Base-by-base conservation (phyloP, 2,797 vertebrate species). In the Halcyon badia region DNA sequence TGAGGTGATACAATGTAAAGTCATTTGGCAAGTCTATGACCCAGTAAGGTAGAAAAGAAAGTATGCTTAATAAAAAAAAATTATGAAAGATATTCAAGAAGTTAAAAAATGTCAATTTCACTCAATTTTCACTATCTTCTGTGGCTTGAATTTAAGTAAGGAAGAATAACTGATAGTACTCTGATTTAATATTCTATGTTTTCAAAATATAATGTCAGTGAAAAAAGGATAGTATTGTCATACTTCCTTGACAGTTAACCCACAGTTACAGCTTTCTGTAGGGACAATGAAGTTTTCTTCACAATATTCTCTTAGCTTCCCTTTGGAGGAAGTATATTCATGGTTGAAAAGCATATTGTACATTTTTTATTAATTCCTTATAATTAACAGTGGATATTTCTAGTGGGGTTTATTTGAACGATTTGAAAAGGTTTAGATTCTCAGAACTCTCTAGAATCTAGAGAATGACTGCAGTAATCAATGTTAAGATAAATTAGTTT, bases 111-210 rank as follows among this genome's bases (percentile, higher is more conserved):
- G 85, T 90, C 93, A 95, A 22, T 95, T 96, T 92, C 46, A 90
- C 61, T 94, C 61, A 65, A 69, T 84, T 82, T 91, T 91, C 33
- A 64, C 56, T 79, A 72, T 28, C 51, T 90, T 91, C 91, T 93
- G 66, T 94, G 64, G 17, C 24, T 82, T 60, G 77, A 77, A 70
- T 97, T 95, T 93, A 84, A 91, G 89, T 42, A 76, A 91, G 70
- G 44, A 76, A 70, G 70, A 94, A 91, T 90, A 96, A 77, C 52
- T 94, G 77, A 76, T 90, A 87, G 80, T 91, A 84, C 87, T 28
- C 73, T 94, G 77, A 93, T 95, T 95, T 96, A 95, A 92, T 96
- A 97, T 94, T 97, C 96, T 73, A 66, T 95, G 83, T 95, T 97
- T 97, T 97, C 91, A 91, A 88, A 95, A 94, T 79, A 84, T 30